Conservation (phyloP, 2,113 vertebrate genomes). For the Taxidea taxus region DNA sequence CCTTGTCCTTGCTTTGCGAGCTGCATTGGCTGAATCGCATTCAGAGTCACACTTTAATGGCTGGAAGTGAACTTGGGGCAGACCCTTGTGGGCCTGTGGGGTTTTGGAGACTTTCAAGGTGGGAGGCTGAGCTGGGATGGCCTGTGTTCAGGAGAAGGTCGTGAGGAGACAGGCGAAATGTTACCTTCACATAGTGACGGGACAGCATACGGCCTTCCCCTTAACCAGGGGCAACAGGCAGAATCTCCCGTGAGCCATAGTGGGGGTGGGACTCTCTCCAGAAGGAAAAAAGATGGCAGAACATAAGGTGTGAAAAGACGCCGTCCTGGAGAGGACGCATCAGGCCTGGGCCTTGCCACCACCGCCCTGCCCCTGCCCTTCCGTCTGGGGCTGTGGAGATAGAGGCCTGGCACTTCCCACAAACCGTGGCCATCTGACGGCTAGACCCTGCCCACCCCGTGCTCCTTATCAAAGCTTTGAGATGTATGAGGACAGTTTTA, state of each 20-base stretch:
- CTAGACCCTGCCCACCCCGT: not conserved
- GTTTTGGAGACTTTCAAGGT: no score
- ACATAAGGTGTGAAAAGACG: fast-evolving
- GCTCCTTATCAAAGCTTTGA: not conserved
- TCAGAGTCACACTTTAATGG: not conserved
- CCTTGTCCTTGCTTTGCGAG: not conserved
- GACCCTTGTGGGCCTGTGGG: not conserved
- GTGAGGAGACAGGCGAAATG: not conserved
- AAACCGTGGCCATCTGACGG: fast-evolving
- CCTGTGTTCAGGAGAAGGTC: not conserved
- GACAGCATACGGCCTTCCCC: fast-evolving
- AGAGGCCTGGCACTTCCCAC: not conserved
- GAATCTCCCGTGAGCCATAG: fast-evolving
- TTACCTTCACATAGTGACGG: fast-evolving
- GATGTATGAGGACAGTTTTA: not conserved
- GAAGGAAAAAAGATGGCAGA: not conserved
- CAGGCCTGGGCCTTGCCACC: fast-evolving
- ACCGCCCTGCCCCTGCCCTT: fast-evolving
- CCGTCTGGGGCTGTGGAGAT: not conserved
- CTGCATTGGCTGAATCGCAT: not conserved
- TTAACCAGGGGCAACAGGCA: not conserved
- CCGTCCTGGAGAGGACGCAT: fast-evolving
- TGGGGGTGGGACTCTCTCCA: fast-evolving
- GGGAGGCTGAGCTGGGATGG: no score
- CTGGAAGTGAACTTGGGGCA: not conserved